These are phyloP conservation scores for Odontesthes bonariensis DNA, from an alignment of 2,113 vertebrate species.

Conservation along the genomic window DNA sequence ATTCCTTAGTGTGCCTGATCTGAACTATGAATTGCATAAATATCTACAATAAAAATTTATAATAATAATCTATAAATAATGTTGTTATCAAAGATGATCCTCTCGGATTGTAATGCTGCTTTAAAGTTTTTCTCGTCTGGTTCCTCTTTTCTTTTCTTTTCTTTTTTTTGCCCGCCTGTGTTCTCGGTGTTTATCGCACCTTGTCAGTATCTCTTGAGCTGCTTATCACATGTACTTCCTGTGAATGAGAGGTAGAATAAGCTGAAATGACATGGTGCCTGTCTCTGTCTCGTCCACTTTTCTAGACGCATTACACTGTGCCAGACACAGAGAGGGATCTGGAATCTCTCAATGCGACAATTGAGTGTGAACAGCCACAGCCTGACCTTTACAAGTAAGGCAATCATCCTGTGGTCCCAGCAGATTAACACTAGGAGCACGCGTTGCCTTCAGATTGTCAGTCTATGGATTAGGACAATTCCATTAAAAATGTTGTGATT, in stretches of 20 bases:
- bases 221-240: background rate
- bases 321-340: slow-evolving; percentile 89
- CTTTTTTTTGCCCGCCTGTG: slow-evolving; percentile 11
- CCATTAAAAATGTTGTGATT: slow-evolving; percentile 17
- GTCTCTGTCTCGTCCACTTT: slow-evolving; percentile 25
- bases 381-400: slow-evolving; percentile 98
- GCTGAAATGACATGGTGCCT: slow-evolving; percentile 13
- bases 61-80: background rate
- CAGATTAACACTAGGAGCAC: slow-evolving; percentile 52
- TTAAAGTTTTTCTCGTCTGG: background rate
- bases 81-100: background rate
- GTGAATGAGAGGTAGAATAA: background rate
- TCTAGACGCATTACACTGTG: slow-evolving; percentile 93
- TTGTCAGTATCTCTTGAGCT: background rate
- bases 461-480: background rate
- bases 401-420: slow-evolving; percentile 46
- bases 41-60: background rate
- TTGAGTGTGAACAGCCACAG: slow-evolving; percentile 97
- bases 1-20: no score
- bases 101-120: no score
- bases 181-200: background rate
- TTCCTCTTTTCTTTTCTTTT: background rate
- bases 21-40: no score
- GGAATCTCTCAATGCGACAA: slow-evolving; percentile 87
- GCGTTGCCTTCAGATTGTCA: slow-evolving; percentile 16